Percentiles rank a stretch among this genome's conserved stretches.
phyloP scores from a whole-genome alignment of 2,797 vertebrate species.

The Pelochelys cantorii region DNA sequence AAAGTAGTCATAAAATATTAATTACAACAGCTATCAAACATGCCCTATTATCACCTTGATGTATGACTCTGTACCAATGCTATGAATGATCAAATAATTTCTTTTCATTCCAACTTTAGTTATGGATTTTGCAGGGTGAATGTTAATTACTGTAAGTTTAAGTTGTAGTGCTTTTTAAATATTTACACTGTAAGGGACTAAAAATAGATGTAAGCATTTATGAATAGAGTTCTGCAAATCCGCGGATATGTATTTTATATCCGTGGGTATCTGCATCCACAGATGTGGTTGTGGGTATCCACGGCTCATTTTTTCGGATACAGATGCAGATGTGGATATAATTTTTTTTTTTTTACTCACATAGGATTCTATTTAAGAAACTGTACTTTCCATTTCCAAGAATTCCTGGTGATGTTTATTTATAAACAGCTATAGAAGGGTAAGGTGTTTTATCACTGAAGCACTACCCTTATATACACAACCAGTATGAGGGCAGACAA shows the following conservation, averaged over 20 bases:
- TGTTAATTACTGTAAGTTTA: conserved; percentile 35
- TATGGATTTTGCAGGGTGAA: conserved; percentile 44
- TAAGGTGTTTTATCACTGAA: not conserved
- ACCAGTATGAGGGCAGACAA: not conserved
- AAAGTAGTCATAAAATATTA: conserved; percentile 47
- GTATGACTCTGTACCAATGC: conserved; percentile 1
- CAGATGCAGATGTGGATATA: no score
- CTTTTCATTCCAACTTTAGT: conserved; percentile 20
- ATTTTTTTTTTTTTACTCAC: no score
- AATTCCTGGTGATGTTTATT: not conserved
- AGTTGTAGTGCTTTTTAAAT: conserved; percentile 24
- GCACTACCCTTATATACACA: not conserved
- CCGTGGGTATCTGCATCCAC: no score
- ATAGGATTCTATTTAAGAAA: not conserved
- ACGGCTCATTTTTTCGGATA: no score
- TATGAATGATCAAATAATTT: conserved; percentile 50
- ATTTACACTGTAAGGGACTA: not conserved
- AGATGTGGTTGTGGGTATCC: no score
- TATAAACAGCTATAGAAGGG: not conserved
- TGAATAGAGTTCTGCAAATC: no score
- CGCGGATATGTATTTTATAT: no score
- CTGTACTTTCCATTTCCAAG: not conserved
- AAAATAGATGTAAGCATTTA: not conserved
- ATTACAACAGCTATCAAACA: not conserved
- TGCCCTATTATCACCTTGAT: conserved; percentile 10